Percentiles rank a stretch among this genome's conserved stretches.
These are phyloP conservation scores for Dufourea novaeangliae DNA, from an alignment of 1,140 invertebrate genomes.

Conservation along the genomic window DNA sequence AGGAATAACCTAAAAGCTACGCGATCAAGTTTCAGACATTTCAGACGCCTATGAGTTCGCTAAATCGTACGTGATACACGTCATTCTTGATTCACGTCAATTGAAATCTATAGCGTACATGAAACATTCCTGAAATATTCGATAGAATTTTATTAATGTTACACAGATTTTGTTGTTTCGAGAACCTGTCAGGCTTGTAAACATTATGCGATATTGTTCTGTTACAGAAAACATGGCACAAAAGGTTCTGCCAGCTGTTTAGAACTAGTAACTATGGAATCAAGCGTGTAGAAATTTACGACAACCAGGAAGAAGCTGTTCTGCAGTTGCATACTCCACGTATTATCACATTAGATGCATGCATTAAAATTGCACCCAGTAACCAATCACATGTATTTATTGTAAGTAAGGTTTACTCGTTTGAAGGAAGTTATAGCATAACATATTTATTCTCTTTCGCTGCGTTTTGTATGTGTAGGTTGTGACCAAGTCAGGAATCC, in stretches of 20 bases:
- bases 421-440: neutral
- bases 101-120: neutral
- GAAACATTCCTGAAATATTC: too few relatives aligned
- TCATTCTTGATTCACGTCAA: conserved; percentile 4
- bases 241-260: conserved; percentile 89
- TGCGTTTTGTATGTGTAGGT: conserved; percentile 77
- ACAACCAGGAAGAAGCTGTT: conserved; percentile 87
- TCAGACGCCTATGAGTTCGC: neutral
- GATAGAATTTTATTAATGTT: neutral
- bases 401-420: conserved; percentile 73
- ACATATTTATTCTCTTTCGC: neutral
- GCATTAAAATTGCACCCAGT: conserved; percentile 90
- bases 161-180: too few relatives aligned
- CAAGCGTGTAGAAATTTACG: conserved; percentile 91
- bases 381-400: conserved; percentile 83
- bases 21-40: conserved; percentile 12
- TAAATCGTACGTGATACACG: neutral
- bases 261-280: conserved; percentile 92
- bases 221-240: conserved; percentile 89
- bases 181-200: neutral
- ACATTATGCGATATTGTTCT: conserved; percentile 45
- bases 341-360: conserved; percentile 92
- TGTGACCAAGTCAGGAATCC: conserved; percentile 87
- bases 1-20: conserved; percentile 40
- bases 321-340: conserved; percentile 85